Evolutionary conservation across 2,113 vertebrate species (phyloP), one percentile per base, ranked within the genome.

Genomic region (Egretta garzetta): DNA sequence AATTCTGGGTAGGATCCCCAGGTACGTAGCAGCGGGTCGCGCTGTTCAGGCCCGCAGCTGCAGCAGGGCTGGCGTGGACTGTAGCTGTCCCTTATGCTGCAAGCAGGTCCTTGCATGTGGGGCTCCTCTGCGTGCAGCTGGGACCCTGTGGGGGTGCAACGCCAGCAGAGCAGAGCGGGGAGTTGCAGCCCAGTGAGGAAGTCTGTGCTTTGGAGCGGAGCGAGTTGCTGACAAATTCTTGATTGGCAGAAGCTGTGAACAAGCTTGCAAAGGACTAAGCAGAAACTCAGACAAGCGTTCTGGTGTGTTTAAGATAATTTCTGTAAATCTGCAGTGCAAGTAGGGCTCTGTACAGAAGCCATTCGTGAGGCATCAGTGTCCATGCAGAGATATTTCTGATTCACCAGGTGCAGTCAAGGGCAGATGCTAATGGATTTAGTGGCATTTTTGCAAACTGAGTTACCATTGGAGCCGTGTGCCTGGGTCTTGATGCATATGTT

Each of bases 1-100:
- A 12, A 23, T n/a, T 81, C 49, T 23, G 50, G 45, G 33, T 33
- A 18, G 53, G 63, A 76, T 20, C 52, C 1, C 1, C n/a, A n/a
- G 32, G 50, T 68, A 26, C 0, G 0, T 27, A 37, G 58, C 32
- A 43, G 22, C 1, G 1, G 32, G 11, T 47, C 1, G 1, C 33
- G 6, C 23, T 17, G 23, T 37, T 43, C 17, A 23, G 33, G 28
- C 56, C 55, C 9, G 22, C 45, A 18, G 37, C 52, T 66, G 30
- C 66, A 75, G 17, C 35, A 58, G 63, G 35, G 41, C 13, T 59
- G 26, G 33, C 0, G 5, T 52, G 43, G 70, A 22, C 41, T 52
- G 43, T n/a, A 10, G 32, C 41, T 35, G 32, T 37, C 23, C 32
- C 37, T 62, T 1, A 19, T 5, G 30, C 28, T 50, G 47, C 47